These are phyloP conservation scores for Cinara cedri DNA, from an alignment of 2,888 invertebrate genomes.

Conservation along the genomic window DNA sequence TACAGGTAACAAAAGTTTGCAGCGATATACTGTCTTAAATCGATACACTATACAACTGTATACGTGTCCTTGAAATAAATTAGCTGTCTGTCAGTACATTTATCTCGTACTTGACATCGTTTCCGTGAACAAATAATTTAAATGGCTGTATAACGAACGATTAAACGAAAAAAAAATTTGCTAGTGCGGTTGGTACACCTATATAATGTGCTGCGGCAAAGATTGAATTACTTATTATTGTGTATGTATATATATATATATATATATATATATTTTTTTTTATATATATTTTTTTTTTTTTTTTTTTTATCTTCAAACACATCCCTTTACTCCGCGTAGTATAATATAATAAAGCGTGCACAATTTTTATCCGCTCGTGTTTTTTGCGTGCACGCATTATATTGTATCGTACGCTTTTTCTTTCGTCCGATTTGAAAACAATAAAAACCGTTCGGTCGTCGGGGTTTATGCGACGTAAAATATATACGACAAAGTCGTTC, in stretches of 20 bases:
- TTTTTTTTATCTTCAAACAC: neutral
- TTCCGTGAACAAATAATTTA: constrained; percentile 26
- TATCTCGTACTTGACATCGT: constrained; percentile 25
- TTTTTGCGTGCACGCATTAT: neutral
- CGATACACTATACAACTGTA: neutral
- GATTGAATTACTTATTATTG: neutral
- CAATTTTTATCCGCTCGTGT: neutral
- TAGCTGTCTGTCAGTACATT: constrained; percentile 12
- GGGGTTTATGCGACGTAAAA: neutral
- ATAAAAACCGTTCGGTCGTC: neutral
- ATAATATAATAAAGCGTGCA: no score
- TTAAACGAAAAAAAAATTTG: neutral
- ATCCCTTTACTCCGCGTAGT: neutral
- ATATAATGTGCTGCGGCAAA: neutral
- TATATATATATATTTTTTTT: no score
- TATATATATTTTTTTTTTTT: no score
- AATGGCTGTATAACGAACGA: neutral
- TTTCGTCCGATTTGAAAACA: constrained; percentile 29
- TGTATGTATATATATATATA: no score
- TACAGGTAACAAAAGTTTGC: no score
- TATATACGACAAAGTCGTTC: neutral
- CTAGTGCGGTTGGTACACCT: no score
- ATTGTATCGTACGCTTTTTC: neutral
- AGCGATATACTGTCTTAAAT: no score
- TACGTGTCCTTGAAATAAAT: constrained; percentile 22